Conservation (phyloP, 2,113 vertebrate genomes). For the Zosterops pallidus region DNA sequence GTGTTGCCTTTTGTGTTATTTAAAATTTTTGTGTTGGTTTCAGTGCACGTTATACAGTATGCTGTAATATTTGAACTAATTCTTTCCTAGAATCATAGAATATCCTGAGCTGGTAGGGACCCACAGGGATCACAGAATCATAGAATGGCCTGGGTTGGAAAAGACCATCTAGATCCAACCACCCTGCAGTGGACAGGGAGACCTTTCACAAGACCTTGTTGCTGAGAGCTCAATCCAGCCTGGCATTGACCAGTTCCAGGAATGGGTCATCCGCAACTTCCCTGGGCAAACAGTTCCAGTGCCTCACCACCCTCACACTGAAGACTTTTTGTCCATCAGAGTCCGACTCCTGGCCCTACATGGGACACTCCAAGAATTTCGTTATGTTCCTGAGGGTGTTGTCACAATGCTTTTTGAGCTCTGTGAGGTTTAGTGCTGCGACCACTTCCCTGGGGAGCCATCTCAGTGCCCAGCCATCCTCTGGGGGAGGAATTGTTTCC, state of each 20-base stretch:
- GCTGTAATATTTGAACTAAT: background rate
- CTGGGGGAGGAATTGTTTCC: background rate
- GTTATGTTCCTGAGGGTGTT: background rate
- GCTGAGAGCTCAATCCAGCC: background rate
- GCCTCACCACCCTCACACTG: background rate
- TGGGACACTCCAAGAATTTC: too few relatives aligned
- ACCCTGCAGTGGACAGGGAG: fast-evolving
- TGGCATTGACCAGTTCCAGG: background rate
- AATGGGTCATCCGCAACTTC: background rate
- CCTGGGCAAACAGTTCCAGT: background rate
- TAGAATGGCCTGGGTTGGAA: background rate
- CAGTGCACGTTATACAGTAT: background rate
- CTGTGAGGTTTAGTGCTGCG: background rate
- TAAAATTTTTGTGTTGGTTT: background rate
- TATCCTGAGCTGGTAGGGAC: background rate
- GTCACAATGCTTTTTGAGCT: fast-evolving
- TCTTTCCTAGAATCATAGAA: background rate
- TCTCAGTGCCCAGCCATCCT: background rate
- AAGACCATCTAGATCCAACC: background rate
- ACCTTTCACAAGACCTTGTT: background rate
- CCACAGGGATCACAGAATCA: background rate
- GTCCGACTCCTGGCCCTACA: background rate
- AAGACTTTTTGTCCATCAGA: background rate
- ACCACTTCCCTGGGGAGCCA: background rate
- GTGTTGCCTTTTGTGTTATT: background rate